phyloP scores from a whole-genome alignment of 2,113 vertebrate species.

The Entelurus aequoreus region DNA sequence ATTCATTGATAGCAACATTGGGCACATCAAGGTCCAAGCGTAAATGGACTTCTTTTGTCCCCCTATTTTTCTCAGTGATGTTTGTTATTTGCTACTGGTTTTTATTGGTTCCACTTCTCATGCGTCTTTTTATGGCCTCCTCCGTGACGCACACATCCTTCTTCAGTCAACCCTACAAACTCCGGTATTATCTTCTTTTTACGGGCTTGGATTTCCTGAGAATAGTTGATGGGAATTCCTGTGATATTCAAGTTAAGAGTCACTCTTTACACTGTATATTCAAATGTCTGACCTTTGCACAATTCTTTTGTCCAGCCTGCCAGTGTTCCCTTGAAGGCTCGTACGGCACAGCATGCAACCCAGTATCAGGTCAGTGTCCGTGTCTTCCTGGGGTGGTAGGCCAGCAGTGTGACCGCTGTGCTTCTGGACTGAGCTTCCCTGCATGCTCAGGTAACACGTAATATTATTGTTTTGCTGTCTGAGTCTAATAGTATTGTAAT shows the following conservation, averaged over 20 bases:
- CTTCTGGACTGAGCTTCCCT: constrained; percentile 72
- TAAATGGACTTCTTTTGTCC: neutral
- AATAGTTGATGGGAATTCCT: constrained; percentile 36
- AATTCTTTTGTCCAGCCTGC: constrained; percentile 70
- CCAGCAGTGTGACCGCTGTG: constrained; percentile 76
- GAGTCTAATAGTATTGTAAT: neutral
- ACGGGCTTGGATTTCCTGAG: constrained; percentile 21
- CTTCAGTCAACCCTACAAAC: constrained; percentile 27
- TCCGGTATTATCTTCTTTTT: constrained; percentile 28
- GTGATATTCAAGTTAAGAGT: too few relatives aligned
- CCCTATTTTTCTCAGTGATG: too few relatives aligned
- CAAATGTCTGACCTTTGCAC: neutral
- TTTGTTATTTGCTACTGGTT: constrained; percentile 10
- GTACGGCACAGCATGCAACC: constrained; percentile 64
- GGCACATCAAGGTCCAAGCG: neutral
- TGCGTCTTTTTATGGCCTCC: constrained; percentile 19
- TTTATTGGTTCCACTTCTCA: constrained; percentile 43
- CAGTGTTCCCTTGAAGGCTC: constrained; percentile 76
- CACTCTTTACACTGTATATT: neutral
- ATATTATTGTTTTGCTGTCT: neutral
- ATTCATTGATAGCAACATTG: too few relatives aligned
- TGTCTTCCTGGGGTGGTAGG: constrained; percentile 75
- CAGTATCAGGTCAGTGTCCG: constrained; percentile 73
- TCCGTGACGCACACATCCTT: constrained; percentile 11
- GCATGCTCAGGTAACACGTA: constrained; percentile 72